phyloP scores from a whole-genome alignment of 2,113 vertebrate genomes.

The Misgurnus anguillicaudatus region DNA sequence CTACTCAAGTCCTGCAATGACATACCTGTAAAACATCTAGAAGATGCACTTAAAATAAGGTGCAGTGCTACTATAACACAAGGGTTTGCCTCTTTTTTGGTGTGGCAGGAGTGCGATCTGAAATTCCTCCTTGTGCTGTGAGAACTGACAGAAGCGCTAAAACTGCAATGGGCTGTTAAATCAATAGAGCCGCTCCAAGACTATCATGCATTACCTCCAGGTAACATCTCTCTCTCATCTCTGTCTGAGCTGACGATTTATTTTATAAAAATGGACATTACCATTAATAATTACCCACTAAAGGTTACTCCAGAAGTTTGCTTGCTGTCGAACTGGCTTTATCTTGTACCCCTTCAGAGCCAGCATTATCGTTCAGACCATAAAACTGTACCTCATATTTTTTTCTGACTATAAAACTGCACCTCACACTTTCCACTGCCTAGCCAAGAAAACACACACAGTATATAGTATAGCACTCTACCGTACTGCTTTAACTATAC shows the following conservation, averaged over 20 bases:
- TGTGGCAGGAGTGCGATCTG: slow-evolving; percentile 31
- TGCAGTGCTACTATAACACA: neutral
- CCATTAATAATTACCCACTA: neutral
- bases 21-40: neutral
- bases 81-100: neutral
- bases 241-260: neutral
- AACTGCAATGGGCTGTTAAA: slow-evolving; percentile 47
- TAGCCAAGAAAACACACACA: slow-evolving; percentile 29
- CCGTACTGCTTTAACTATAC: neutral
- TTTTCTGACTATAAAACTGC: slow-evolving; percentile 22
- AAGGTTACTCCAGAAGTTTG: neutral
- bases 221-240: neutral
- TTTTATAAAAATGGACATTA: neutral
- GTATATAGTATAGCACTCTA: neutral
- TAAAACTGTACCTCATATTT: slow-evolving; percentile 27
- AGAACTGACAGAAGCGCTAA: slow-evolving; percentile 64
- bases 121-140: slow-evolving; percentile 65
- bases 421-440: slow-evolving; percentile 11
- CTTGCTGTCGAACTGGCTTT: neutral
- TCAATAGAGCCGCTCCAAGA: slow-evolving; percentile 49
- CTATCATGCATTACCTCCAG: neutral
- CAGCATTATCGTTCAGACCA: slow-evolving; percentile 38
- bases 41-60: neutral
- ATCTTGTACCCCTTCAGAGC: slow-evolving; percentile 9
- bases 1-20: neutral